phyloP scores from a whole-genome alignment of 2,797 vertebrate species.

The Triplophysa bombifrons region DNA sequence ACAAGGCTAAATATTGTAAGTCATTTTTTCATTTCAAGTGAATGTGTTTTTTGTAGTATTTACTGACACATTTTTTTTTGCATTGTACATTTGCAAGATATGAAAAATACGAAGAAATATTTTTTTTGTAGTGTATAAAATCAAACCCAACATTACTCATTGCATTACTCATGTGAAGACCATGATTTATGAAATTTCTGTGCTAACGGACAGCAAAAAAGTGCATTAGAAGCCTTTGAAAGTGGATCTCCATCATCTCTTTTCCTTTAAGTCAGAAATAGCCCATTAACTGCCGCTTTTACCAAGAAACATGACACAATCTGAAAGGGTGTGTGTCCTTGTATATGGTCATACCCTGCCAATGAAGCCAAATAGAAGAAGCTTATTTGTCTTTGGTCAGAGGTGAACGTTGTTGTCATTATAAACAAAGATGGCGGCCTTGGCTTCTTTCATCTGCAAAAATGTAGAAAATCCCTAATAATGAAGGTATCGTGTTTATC shows the following conservation, averaged over 20 bases:
- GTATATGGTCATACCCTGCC: neutral
- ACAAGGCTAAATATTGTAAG: too few species aligned
- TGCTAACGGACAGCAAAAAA: neutral
- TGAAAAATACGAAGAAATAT: too few species aligned
- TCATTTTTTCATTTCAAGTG: too few species aligned
- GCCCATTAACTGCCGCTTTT: conserved; percentile 32
- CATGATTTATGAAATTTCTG: neutral
- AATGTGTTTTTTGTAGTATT: too few species aligned
- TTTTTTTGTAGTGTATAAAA: too few species aligned
- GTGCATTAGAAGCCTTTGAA: conserved; percentile 41
- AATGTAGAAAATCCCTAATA: conserved; percentile 38
- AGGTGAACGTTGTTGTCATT: conserved; percentile 23
- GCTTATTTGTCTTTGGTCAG: conserved; percentile 17
- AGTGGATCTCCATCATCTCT: conserved; percentile 8
- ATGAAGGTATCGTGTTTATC: conserved; percentile 15
- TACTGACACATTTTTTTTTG: too few species aligned
- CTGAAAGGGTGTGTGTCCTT: conserved; percentile 22
- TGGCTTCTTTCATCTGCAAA: conserved; percentile 31
- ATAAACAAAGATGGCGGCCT: conserved; percentile 17
- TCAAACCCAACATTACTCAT: too few species aligned
- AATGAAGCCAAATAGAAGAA: conserved; percentile 19
- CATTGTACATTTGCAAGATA: too few species aligned
- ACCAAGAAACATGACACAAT: conserved; percentile 43
- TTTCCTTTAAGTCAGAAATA: conserved; percentile 34
- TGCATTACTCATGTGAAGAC: too few species aligned